Evolutionary conservation across 2,888 invertebrate genomes (phyloP), one percentile per base, ranked within the genome.

Genomic region (Leptothorax acervorum): DNA sequence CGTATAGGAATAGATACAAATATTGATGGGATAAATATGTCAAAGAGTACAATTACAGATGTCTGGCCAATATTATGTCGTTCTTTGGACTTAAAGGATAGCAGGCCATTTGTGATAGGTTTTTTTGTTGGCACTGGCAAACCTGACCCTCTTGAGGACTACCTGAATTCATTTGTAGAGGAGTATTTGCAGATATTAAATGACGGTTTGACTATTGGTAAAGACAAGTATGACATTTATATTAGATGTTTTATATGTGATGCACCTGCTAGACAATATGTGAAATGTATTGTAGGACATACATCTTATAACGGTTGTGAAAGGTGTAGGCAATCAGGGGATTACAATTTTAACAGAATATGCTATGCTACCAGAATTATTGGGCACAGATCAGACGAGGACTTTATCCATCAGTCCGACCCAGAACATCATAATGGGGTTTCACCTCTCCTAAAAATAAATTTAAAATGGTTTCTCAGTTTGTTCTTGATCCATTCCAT

Each of bases 101-200:
- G 3, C 23, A 53, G n/a, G 18, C 3, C 53, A 53, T 53, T 53
- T 53, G 53, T 53, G 1, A 3, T 53, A 53, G 53, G 53, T 2
- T 53, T 53, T 53, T 53, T 53, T 53, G 53, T 53, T 53, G 53
- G 53, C 0, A 53, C 53, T n/a, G 53, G 53, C 9, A 53, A 53
- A n/a, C 53, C 53, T 53, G n/a, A 53, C 53, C n/a, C 53, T 53
- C 53, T 53, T 53, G 53, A 53, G n/a, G n/a, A 53, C n/a, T 53
- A 53, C 8, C 12, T 45, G 45, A 3, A 45, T 45, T n/a, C 8
- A n/a, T 53, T n/a, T 53, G 0, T 53, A 53, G 8, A 2, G 1
- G 53, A 53, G n/a, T 45, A 45, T 45, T 45, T 12, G 0, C 45
- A 45, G 8, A 2, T 45, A 45, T 12, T 45, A 45, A 0, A 12